Conservation (phyloP, 2,888 invertebrate genomes). For the Megaustenia siamemsis region DNA sequence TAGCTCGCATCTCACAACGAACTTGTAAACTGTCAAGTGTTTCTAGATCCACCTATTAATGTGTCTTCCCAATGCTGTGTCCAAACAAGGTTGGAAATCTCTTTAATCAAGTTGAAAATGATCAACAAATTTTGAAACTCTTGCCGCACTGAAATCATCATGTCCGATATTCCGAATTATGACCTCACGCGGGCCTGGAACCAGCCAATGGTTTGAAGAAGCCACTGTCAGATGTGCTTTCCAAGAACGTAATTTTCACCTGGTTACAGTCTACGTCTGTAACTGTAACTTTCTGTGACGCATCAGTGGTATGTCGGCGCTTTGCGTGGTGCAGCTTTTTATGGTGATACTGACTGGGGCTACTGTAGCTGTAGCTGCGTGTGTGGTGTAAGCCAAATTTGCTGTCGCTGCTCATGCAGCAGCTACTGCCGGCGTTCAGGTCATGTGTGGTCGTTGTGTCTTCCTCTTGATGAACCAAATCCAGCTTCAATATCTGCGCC, state of each 20-base stretch:
- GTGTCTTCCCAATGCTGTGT: too few species aligned
- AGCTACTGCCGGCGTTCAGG: neutral
- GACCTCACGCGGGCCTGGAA: neutral
- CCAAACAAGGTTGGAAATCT: too few species aligned
- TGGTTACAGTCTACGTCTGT: conserved; percentile 72
- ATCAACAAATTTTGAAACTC: too few species aligned
- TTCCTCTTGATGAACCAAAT: neutral
- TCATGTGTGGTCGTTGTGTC: neutral
- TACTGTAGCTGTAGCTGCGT: conserved; percentile 35
- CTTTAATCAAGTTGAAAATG: too few species aligned
- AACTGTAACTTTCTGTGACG: conserved; percentile 61
- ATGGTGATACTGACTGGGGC: conserved; percentile 43
- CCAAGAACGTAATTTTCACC: conserved; percentile 71
- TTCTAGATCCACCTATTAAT: too few species aligned
- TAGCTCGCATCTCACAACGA: too few species aligned
- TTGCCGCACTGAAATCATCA: too few species aligned
- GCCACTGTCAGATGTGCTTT: conserved; percentile 70
- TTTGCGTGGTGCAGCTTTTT: conserved; percentile 55
- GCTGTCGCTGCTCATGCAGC: neutral
- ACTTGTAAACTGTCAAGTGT: too few species aligned
- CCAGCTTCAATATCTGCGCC: conserved; percentile 41
- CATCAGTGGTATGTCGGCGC: conserved; percentile 45
- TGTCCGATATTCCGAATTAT: neutral
- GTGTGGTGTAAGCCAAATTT: neutral
- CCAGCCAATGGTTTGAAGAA: conserved; percentile 65